These are phyloP conservation scores for Diceros bicornis DNA, from an alignment of 2,797 vertebrate genomes.

Conservation along the genomic window DNA sequence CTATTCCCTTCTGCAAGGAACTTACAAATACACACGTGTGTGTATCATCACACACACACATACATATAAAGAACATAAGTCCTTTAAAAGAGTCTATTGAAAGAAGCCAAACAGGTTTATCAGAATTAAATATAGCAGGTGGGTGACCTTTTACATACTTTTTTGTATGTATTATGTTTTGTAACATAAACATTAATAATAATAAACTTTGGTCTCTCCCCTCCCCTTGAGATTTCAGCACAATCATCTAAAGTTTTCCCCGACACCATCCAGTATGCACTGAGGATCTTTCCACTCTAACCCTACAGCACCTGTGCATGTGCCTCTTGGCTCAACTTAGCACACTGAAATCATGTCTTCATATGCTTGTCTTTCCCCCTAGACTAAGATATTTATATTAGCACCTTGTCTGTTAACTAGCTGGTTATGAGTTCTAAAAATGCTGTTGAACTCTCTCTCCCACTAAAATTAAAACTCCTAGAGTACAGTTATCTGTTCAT, in stretches of 20 bases:
- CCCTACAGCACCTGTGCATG: background rate
- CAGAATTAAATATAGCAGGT: conserved; percentile 29
- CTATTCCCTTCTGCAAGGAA: background rate
- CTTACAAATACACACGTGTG: background rate
- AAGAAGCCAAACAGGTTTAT: background rate
- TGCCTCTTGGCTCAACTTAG: background rate
- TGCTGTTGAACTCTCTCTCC: background rate
- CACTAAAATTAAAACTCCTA: conserved; percentile 56
- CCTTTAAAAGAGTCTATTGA: background rate
- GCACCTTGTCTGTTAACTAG: background rate
- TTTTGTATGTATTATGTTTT: conserved; percentile 26
- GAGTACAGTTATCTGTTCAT: background rate
- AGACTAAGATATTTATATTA: conserved; percentile 5
- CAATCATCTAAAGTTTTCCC: background rate
- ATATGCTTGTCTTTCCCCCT: background rate
- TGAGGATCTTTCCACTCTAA: background rate
- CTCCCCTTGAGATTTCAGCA: background rate
- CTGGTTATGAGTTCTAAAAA: conserved; percentile 27
- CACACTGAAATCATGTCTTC: conserved; percentile 19
- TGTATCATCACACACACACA: background rate
- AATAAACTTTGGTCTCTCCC: background rate
- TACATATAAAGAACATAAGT: background rate
- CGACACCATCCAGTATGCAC: background rate
- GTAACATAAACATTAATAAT: conserved; percentile 19
- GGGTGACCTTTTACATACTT: background rate